phyloP scores from a whole-genome alignment of 2,113 vertebrate species.

The Numida meleagris region DNA sequence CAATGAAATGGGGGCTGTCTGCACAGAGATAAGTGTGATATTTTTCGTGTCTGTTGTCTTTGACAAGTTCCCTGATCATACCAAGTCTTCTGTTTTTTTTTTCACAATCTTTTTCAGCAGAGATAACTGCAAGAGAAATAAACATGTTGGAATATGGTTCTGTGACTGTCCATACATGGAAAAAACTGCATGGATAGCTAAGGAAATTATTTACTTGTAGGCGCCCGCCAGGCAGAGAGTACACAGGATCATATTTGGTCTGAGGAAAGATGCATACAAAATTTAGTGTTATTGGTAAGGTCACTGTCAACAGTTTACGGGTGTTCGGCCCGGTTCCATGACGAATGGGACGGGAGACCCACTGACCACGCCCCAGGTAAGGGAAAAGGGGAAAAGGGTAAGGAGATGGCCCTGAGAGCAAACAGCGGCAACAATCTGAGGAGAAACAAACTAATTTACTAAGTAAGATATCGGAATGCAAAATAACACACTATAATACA shows the following conservation, averaged over 20 bases:
- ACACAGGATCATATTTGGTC: not conserved
- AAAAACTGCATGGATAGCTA: not conserved
- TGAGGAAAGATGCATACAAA: not conserved
- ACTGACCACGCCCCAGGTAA: no score
- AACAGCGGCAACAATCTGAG: no score
- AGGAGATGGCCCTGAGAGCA: no score
- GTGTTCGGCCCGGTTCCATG: no score
- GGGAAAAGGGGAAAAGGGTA: no score
- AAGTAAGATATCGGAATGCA: no score
- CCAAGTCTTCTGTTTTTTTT: not conserved
- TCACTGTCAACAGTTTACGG: no score
- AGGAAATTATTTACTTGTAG: not conserved
- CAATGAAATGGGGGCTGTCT: constrained; percentile 20
- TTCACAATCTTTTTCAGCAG: not conserved
- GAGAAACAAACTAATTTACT: no score
- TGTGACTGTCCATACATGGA: not conserved
- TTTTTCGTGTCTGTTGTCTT: constrained; percentile 5
- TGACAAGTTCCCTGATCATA: not conserved
- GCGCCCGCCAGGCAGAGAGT: not conserved
- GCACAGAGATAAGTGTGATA: not conserved
- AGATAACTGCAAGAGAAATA: not conserved
- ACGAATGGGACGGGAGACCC: no score
- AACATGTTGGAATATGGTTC: not conserved
- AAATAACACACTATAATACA: no score
- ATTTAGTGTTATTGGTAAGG: not conserved